A percentile compares a stretch with the other conserved stretches of the same genome.
phyloP scores from a whole-genome alignment of 2,888 invertebrate genomes.

The Dendrolimus houi region DNA sequence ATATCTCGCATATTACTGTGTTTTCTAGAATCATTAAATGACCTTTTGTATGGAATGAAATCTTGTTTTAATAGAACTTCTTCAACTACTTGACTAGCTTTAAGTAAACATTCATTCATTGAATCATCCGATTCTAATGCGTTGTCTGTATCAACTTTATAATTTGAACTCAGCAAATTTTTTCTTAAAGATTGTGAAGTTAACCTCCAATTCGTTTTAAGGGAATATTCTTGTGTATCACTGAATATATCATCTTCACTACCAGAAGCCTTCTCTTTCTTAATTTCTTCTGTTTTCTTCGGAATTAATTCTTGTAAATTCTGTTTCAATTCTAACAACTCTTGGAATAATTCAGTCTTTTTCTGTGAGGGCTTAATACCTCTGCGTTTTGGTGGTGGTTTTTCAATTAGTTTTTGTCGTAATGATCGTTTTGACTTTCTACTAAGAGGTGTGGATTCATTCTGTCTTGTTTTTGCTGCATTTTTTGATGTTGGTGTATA shows the following conservation, averaged over 20 bases:
- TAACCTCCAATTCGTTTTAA: constrained; percentile 41
- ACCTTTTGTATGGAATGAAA: constrained; percentile 31
- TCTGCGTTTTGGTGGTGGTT: constrained; percentile 45
- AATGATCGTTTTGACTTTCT: constrained; percentile 41
- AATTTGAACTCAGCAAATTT: constrained; percentile 62
- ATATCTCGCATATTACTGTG: background rate
- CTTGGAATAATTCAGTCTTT: constrained; percentile 56
- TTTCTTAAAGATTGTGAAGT: constrained; percentile 51
- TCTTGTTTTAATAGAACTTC: constrained; percentile 43
- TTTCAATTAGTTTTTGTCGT: constrained; percentile 43
- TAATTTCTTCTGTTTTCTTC: constrained; percentile 29
- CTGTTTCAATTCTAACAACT: constrained; percentile 59
- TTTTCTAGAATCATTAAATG: constrained; percentile 22
- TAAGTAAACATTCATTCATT: constrained; percentile 66
- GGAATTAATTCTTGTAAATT: constrained; percentile 53
- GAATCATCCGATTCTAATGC: constrained; percentile 69
- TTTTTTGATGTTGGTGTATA: constrained; percentile 64
- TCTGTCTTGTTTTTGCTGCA: constrained; percentile 28
- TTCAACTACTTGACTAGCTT: constrained; percentile 67
- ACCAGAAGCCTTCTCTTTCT: constrained; percentile 37
- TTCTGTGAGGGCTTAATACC: constrained; percentile 39
- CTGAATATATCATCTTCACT: constrained; percentile 61
- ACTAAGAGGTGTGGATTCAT: constrained; percentile 59
- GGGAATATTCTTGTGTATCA: constrained; percentile 49
- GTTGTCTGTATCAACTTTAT: constrained; percentile 52